Base-by-base conservation (phyloP, 2,113 vertebrate species). In the Silurus meridionalis region DNA sequence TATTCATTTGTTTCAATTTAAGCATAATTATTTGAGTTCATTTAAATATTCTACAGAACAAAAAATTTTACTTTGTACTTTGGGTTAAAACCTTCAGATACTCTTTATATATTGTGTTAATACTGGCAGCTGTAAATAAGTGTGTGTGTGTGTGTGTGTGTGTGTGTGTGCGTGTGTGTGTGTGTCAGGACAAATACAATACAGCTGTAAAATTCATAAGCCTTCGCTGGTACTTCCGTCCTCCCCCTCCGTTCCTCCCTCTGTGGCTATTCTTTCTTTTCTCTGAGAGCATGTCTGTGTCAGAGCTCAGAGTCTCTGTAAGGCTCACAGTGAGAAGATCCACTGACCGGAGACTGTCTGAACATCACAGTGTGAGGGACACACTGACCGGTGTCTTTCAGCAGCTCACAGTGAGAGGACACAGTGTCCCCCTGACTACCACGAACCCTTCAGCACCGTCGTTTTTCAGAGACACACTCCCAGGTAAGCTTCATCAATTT, bases 161-260 rank as follows among this genome's bases (percentile, higher is more conserved):
- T 6, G 5, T 80, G 69, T 72, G 69, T 72, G 4, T 10, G 64
- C 28, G 28, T 53, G 21, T 17, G 9, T 74, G 75, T 64, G 28
- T 85, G 23, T 67, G 58, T 57, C 23, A 78, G 64, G 23, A 50
- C 94, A 95, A 94, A 94, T 95, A 95, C 95, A 96, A 96, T 93
- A 96, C 60, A 82, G 86, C 80, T 89, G 85, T 90, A 90, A 89
- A 87, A 81, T 55, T 82, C 1, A 55, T 71, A 78, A 67, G 55
- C 58, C 83, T 23, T 28, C 28, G 48, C 48, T 91, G 87, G 88
- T 83, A 89, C 90, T 86, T 46, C 53, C 78, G 67, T 88, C 85
- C 83, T 60, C 88, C 88, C 85, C 87, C 53, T 83, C 84, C 90
- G 1, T 46, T 83, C 83, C 10, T 37, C 48, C 83, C 85, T 80